phyloP scores from a whole-genome alignment of 92 coral and sea anemone genomes.

The Virgularia gustaviana region DNA sequence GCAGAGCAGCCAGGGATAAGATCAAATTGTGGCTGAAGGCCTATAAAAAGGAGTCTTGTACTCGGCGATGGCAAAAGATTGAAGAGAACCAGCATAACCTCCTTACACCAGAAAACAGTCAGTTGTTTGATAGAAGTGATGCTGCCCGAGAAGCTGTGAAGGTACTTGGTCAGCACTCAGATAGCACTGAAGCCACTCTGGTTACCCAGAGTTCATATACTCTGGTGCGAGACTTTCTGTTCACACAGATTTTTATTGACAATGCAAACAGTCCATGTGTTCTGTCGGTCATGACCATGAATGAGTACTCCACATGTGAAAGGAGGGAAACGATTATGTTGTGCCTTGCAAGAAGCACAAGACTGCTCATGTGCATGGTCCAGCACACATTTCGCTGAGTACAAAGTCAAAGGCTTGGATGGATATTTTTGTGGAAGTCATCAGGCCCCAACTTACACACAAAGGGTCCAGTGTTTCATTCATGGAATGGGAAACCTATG shows the following conservation, averaged over 20 bases:
- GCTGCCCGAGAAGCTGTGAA: slow-evolving; percentile 47
- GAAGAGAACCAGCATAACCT: slow-evolving; percentile 39
- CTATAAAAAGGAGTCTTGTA: slow-evolving; percentile 41
- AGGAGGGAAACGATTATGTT: slow-evolving; percentile 30
- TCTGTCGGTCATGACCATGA: slow-evolving; percentile 56
- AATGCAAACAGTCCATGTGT: slow-evolving; percentile 65
- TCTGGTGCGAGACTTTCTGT: slow-evolving; percentile 53
- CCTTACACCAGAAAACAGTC: slow-evolving; percentile 46
- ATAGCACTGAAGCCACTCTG: not conserved
- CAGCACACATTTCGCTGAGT: slow-evolving; percentile 46
- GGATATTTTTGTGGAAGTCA: slow-evolving; percentile 26
- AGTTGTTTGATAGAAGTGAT: slow-evolving; percentile 40
- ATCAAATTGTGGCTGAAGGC: slow-evolving; percentile 52
- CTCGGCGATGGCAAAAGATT: slow-evolving; percentile 58
- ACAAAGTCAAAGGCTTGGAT: slow-evolving; percentile 48
- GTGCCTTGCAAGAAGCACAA: slow-evolving; percentile 52
- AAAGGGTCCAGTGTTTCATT: slow-evolving; percentile 14
- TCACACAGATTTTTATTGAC: slow-evolving; percentile 56
- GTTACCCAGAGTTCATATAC: slow-evolving; percentile 48
- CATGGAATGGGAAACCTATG: slow-evolving; percentile 53
- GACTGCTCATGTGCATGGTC: slow-evolving; percentile 54
- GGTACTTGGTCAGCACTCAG: slow-evolving; percentile 32
- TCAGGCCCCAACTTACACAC: slow-evolving; percentile 34
- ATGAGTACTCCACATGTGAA: slow-evolving; percentile 48
- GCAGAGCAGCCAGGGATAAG: slow-evolving; percentile 38